Evolutionary conservation across 2,888 invertebrate genomes (phyloP).

Genomic region (Molanna angustata): DNA sequence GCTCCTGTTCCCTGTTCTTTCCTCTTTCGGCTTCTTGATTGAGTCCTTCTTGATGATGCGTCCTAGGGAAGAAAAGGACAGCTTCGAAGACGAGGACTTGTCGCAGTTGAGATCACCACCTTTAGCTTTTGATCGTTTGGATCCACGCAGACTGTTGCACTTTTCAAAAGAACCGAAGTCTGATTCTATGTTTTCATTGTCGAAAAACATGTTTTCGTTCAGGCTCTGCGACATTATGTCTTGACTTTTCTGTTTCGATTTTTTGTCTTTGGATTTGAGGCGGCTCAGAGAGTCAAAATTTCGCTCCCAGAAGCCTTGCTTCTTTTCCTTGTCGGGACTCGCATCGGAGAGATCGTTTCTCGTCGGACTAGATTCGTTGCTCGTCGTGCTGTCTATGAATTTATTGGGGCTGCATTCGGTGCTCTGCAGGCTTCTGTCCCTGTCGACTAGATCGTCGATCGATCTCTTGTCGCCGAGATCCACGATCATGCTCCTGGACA

Average conservation of each 20-base stretch:
- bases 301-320: conserved; percentile 53
- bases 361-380: conserved; percentile 20
- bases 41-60: conserved; percentile 55
- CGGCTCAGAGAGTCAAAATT: conserved; percentile 54
- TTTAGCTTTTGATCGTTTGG: conserved; percentile 41
- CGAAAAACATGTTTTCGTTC: conserved; percentile 54
- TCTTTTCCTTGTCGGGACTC: conserved; percentile 48
- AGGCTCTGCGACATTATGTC: conserved; percentile 56
- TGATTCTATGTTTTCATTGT: conserved; percentile 49
- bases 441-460: conserved; percentile 38
- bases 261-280: conserved; percentile 42
- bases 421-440: conserved; percentile 8
- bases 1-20: conserved; percentile 31
- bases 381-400: conserved; percentile 2
- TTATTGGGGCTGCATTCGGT: conserved; percentile 20
- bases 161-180: conserved; percentile 45
- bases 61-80: conserved; percentile 51
- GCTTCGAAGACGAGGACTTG: conserved; percentile 52
- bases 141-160: conserved; percentile 49
- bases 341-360: conserved; percentile 33
- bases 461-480: conserved; percentile 48
- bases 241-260: conserved; percentile 47
- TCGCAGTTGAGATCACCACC: conserved; percentile 39
- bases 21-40: conserved; percentile 44
- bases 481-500: conserved; percentile 55